phyloP scores from a whole-genome alignment of 2,888 invertebrate genomes.

The Coleophora flavipennella region DNA sequence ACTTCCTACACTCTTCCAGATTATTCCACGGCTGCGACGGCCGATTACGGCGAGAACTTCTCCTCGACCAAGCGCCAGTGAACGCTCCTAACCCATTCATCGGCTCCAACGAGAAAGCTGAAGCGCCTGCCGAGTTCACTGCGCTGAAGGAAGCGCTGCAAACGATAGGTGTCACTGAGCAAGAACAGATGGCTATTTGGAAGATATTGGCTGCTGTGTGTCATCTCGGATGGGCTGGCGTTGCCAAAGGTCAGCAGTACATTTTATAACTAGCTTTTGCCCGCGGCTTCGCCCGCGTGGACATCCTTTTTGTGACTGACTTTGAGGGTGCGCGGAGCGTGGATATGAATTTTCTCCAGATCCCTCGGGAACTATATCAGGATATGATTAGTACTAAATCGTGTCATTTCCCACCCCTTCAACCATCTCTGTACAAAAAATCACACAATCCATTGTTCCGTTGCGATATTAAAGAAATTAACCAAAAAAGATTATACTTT shows the following conservation, averaged over 20 bases:
- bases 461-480: too few species aligned
- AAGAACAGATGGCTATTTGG: slow-evolving; percentile 89
- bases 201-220: slow-evolving; percentile 93
- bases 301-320: too few species aligned
- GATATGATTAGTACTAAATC: too few species aligned
- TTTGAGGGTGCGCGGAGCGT: too few species aligned
- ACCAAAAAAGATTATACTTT: too few species aligned
- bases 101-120: slow-evolving; percentile 82
- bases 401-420: too few species aligned
- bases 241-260: slow-evolving; percentile 78
- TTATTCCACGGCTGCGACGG: slow-evolving; percentile 89
- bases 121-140: slow-evolving; percentile 87
- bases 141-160: slow-evolving; percentile 85
- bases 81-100: slow-evolving; percentile 80
- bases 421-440: too few species aligned
- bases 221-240: slow-evolving; percentile 92
- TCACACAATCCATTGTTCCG: too few species aligned
- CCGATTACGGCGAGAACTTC: slow-evolving; percentile 84
- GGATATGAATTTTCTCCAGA: too few species aligned
- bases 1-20: slow-evolving; percentile 48
- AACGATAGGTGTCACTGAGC: slow-evolving; percentile 80
- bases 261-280: too few species aligned
- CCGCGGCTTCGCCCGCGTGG: too few species aligned
- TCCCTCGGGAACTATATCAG: too few species aligned
- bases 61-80: slow-evolving; percentile 78